A percentile compares a stretch with the other conserved stretches of the same genome.
These are phyloP conservation scores for Elymnias hypermnestra DNA, from an alignment of 1,140 invertebrate species.

Conservation along the genomic window DNA sequence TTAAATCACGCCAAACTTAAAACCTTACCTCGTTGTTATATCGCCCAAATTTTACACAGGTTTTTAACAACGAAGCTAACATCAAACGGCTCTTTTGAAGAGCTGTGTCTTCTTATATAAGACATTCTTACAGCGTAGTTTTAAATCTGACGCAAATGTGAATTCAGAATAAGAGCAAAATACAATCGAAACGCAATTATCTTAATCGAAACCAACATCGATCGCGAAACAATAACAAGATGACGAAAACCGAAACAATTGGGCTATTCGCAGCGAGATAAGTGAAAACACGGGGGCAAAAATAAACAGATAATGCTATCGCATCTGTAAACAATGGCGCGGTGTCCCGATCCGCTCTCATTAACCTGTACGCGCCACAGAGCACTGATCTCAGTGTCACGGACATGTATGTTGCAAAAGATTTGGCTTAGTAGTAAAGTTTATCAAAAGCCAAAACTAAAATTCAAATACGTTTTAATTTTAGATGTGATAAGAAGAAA, in stretches of 20 bases:
- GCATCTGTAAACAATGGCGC: constrained; percentile 68
- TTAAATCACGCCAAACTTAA: no score
- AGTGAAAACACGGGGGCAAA: constrained; percentile 61
- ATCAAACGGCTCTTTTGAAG: no score
- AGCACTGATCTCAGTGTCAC: constrained; percentile 4
- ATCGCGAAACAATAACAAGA: constrained; percentile 46
- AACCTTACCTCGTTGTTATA: no score
- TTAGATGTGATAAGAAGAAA: no score
- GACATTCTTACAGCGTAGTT: no score
- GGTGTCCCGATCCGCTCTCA: constrained; percentile 55
- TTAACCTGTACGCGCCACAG: constrained; percentile 37
- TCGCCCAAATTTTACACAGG: no score
- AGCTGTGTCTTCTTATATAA: no score
- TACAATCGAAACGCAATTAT: constrained; percentile 13
- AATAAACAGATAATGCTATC: constrained; percentile 59
- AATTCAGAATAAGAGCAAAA: constrained; percentile 16
- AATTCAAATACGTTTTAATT: no score
- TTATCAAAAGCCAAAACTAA: no score
- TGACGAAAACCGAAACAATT: constrained; percentile 69
- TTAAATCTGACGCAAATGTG: neutral
- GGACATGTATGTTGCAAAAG: neutral
- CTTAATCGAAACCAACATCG: constrained; percentile 28
- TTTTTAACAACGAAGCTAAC: no score
- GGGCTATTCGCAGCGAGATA: constrained; percentile 56
- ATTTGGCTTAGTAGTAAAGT: no score